phyloP scores from a whole-genome alignment of 1,140 invertebrate species.

The Sycophaga agraensis region DNA sequence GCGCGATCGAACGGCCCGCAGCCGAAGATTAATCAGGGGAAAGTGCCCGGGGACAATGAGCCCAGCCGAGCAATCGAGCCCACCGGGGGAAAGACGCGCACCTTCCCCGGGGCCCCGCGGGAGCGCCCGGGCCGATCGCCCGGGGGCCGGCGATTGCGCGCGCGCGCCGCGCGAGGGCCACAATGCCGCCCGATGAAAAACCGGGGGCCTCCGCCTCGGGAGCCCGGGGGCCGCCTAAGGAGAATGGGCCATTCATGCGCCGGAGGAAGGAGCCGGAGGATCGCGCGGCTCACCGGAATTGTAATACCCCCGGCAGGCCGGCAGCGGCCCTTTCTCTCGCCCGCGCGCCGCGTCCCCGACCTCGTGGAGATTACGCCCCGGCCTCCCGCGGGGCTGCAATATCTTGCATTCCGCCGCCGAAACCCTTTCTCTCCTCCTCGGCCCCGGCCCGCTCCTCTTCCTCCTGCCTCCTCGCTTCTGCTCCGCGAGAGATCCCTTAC shows the following conservation, averaged over 20 bases:
- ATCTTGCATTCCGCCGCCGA: constrained; percentile 49
- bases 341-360: constrained; percentile 17
- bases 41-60: no score
- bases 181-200: constrained; percentile 1
- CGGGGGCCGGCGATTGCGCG: constrained; percentile 28
- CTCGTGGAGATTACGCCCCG: constrained; percentile 56
- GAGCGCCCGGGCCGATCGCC: neutral
- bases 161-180: neutral
- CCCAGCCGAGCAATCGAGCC: constrained; percentile 7
- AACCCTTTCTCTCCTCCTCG: neutral
- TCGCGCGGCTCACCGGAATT: neutral
- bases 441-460: constrained; percentile 1
- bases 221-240: constrained; percentile 49
- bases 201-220: constrained; percentile 4
- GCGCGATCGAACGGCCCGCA: no score
- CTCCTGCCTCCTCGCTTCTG: neutral
- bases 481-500: neutral
- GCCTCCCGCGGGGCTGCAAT: constrained; percentile 59
- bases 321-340: neutral
- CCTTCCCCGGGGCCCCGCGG: neutral
- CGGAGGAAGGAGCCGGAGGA: constrained; percentile 4
- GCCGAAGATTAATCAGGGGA: no score
- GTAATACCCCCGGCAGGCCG: constrained; percentile 43
- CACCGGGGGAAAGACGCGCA: constrained; percentile 2
- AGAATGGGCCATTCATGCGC: constrained; percentile 52